A percentile compares a stretch with the other conserved stretches of the same genome.
These are phyloP conservation scores for Bhutanitis thaidina DNA, from an alignment of 2,888 invertebrate genomes.

Conservation along the genomic window DNA sequence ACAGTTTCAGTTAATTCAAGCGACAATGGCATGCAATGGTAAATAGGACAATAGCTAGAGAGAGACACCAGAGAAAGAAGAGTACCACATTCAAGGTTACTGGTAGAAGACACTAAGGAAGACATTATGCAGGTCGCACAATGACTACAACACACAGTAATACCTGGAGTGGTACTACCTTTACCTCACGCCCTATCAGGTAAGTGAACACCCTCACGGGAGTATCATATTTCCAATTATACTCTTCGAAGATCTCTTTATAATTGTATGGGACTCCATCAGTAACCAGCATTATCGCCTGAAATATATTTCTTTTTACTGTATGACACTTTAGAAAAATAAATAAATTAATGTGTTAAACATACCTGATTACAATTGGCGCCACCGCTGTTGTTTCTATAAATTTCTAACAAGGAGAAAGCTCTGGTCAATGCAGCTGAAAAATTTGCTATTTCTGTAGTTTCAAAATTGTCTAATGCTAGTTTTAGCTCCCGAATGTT, in stretches of 20 bases:
- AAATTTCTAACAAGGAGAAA: constrained; percentile 89
- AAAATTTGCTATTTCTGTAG: constrained; percentile 96
- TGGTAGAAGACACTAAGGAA: constrained; percentile 64
- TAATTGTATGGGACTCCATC: constrained; percentile 98
- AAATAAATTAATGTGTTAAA: too few species aligned
- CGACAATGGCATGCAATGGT: constrained; percentile 21
- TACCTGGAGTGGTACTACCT: constrained; percentile 81
- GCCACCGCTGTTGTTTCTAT: constrained; percentile 82
- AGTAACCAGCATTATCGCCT: constrained; percentile 99
- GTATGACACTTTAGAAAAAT: too few species aligned
- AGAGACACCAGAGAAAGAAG: constrained; percentile 37
- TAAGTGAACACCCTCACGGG: constrained; percentile 98
- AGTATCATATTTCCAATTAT: constrained; percentile 90
- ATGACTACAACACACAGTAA: constrained; percentile 78
- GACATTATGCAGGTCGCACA: constrained; percentile 78
- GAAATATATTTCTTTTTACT: constrained; percentile 38
- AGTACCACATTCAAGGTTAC: constrained; percentile 77
- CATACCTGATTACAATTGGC: constrained; percentile 80
- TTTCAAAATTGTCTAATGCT: constrained; percentile 87
- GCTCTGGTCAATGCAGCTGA: constrained; percentile 92
- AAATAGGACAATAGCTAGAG: constrained; percentile 18
- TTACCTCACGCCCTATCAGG: constrained; percentile 94
- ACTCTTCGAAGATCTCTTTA: constrained; percentile 93
- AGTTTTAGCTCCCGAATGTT: constrained; percentile 91
- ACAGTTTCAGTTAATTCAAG: constrained; percentile 12